A percentile compares a stretch with the other conserved stretches of the same genome.
phyloP scores from a whole-genome alignment of 2,888 invertebrate genomes.

The Octonoba sinensis region DNA sequence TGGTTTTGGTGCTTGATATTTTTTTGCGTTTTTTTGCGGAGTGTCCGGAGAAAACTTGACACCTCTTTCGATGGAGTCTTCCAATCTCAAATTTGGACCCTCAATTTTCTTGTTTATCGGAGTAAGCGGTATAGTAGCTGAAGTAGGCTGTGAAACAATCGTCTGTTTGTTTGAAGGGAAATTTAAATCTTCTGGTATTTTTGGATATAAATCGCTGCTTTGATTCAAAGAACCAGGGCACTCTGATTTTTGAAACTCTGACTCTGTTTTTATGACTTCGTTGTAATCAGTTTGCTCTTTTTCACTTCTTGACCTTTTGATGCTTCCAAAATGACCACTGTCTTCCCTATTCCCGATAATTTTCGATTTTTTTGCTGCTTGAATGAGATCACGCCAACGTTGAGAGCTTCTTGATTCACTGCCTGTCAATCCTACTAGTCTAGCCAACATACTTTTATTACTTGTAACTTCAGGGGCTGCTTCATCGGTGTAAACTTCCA shows the following conservation, averaged over 20 bases:
- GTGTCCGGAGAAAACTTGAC: slow-evolving; percentile 44
- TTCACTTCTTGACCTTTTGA: slow-evolving; percentile 28
- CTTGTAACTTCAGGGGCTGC: slow-evolving; percentile 51
- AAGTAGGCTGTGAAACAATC: slow-evolving; percentile 9
- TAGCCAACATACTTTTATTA: slow-evolving; percentile 52
- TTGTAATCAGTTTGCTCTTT: not conserved
- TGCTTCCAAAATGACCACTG: slow-evolving; percentile 45
- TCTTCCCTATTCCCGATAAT: slow-evolving; percentile 39
- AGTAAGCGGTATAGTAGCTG: not conserved
- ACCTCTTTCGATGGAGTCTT: slow-evolving; percentile 6
- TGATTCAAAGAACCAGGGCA: not conserved
- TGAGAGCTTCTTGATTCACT: slow-evolving; percentile 40
- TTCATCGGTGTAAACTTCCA: slow-evolving; percentile 73
- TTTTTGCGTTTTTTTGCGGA: slow-evolving; percentile 24
- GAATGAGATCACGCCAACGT: slow-evolving; percentile 59
- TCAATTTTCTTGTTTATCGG: not conserved
- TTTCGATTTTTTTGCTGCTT: slow-evolving; percentile 54
- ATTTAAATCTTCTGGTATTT: slow-evolving; percentile 34
- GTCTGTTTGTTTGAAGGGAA: not conserved
- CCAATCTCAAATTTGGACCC: not conserved
- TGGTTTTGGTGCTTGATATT: slow-evolving; percentile 43
- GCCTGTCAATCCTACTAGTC: slow-evolving; percentile 39
- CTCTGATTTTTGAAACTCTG: slow-evolving; percentile 7
- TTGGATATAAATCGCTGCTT: slow-evolving; percentile 31
- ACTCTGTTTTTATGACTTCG: not conserved